Evolutionary conservation across 2,888 invertebrate species (phyloP).

Genomic region (Caenorhabditis sp.): DNA sequence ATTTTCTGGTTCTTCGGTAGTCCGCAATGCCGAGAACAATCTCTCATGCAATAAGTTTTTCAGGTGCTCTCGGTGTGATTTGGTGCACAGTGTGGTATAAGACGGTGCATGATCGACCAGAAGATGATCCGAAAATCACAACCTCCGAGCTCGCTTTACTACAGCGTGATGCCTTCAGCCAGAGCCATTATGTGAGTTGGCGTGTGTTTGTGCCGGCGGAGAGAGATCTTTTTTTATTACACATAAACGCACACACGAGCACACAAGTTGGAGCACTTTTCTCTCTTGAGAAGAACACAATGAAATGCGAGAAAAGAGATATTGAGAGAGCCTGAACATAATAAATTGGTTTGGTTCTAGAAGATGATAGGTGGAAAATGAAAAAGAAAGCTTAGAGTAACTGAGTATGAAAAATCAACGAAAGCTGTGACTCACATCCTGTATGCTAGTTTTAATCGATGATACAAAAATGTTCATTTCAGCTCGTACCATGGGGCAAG

Average conservation of each 20-base stretch:
- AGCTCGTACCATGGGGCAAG: constrained; percentile 84
- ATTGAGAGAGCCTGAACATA: constrained; percentile 4
- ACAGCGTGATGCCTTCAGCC: constrained; percentile 79
- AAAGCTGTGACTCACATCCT: no score
- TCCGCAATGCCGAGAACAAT: no score
- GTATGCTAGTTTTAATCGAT: no score
- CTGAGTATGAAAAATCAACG: no score
- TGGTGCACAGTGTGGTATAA: constrained; percentile 83
- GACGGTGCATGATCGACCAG: constrained; percentile 84
- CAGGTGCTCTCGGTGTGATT: constrained; percentile 73
- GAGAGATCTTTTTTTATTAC: constrained; percentile 47
- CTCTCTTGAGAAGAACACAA: constrained; percentile 20
- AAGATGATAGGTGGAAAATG: constrained; percentile 28
- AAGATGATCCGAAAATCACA: constrained; percentile 84
- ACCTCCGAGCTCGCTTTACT: constrained; percentile 84
- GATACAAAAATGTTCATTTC: constrained; percentile 30
- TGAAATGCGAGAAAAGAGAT: constrained; percentile 12
- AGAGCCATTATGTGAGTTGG: constrained; percentile 74
- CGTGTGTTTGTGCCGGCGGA: constrained; percentile 14
- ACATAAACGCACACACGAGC: constrained; percentile 25
- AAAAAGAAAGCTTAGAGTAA: no score
- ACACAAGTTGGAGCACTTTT: constrained; percentile 40
- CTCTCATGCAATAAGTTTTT: no score
- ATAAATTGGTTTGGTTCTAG: constrained; percentile 34
- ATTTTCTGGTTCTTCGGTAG: constrained; percentile 87